Percentiles rank a stretch among this genome's conserved stretches.
Conservation (phyloP, 1,140 invertebrate genomes). For the Drusus annulatus region DNA sequence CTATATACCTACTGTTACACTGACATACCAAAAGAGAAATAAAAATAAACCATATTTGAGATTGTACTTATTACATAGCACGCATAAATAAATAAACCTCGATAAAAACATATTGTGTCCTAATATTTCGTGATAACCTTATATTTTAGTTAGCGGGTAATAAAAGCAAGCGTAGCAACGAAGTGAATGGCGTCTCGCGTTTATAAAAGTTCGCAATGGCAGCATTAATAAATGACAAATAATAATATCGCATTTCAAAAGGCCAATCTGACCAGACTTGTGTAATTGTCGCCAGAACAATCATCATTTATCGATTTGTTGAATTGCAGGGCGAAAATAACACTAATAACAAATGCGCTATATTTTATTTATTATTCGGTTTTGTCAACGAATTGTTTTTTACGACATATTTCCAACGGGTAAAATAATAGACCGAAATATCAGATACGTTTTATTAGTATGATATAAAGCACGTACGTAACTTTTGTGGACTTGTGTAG, state of each 20-base stretch:
- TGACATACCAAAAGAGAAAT: background rate
- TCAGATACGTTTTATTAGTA: too few species aligned
- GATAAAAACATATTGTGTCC: constrained; percentile 10
- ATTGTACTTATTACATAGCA: too few species aligned
- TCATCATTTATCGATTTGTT: background rate
- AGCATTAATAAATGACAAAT: background rate
- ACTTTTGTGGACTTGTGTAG: too few species aligned
- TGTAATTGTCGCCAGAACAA: constrained; percentile 24
- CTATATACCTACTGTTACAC: too few species aligned
- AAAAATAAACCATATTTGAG: too few species aligned
- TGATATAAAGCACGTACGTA: too few species aligned
- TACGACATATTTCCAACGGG: too few species aligned
- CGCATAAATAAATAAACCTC: too few species aligned
- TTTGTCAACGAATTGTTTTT: background rate
- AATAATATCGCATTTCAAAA: constrained; percentile 33
- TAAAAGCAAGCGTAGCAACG: constrained; percentile 20
- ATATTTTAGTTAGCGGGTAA: background rate
- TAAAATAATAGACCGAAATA: too few species aligned
- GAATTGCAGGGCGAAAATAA: background rate
- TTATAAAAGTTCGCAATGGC: background rate
- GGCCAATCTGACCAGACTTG: constrained; percentile 7
- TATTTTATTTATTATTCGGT: constrained; percentile 9
- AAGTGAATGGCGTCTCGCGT: constrained; percentile 26
- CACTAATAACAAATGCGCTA: too few species aligned
- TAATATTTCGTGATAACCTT: constrained; percentile 26